A percentile compares a stretch with the other conserved stretches of the same genome.
These are phyloP conservation scores for Mola mola DNA, from an alignment of 2,113 vertebrate species.

Conservation along the genomic window DNA sequence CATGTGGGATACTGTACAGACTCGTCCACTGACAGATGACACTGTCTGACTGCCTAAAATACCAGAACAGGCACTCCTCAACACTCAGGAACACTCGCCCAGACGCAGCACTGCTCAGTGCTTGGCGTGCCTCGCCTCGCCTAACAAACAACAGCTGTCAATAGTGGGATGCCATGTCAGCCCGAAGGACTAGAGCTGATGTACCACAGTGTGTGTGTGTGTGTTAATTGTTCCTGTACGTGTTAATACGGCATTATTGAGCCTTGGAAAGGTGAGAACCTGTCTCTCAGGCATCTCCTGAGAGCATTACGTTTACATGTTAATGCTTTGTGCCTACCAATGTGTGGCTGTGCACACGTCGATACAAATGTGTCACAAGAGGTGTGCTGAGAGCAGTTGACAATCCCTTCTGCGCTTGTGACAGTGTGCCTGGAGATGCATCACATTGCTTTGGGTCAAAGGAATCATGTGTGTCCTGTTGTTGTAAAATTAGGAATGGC, in stretches of 20 bases:
- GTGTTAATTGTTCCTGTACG: slow-evolving; percentile 22
- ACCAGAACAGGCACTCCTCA: slow-evolving; percentile 73
- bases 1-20: slow-evolving; percentile 70
- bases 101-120: slow-evolving; percentile 43
- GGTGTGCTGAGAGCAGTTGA: slow-evolving; percentile 38
- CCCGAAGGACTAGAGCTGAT: slow-evolving; percentile 31
- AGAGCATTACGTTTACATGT: slow-evolving; percentile 35
- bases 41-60: slow-evolving; percentile 78
- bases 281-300: slow-evolving; percentile 30
- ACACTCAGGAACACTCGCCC: slow-evolving; percentile 45
- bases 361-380: slow-evolving; percentile 12
- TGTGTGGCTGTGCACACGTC: slow-evolving; percentile 9
- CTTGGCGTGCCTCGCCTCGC: slow-evolving; percentile 64
- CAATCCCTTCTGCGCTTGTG: slow-evolving; percentile 61
- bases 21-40: slow-evolving; percentile 78
- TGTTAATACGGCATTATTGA: slow-evolving; percentile 17
- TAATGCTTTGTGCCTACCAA: slow-evolving; percentile 29
- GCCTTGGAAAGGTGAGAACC: slow-evolving; percentile 38
- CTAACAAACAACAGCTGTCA: slow-evolving; percentile 79
- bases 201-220: slow-evolving; percentile 30
- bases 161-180: slow-evolving; percentile 51
- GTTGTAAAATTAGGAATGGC: slow-evolving; percentile 59
- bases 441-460: slow-evolving; percentile 50
- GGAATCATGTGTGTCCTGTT: slow-evolving; percentile 50
- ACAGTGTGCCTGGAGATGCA: slow-evolving; percentile 60